phyloP scores from a whole-genome alignment of 2,888 invertebrate genomes.

The Monopis laevigella region DNA sequence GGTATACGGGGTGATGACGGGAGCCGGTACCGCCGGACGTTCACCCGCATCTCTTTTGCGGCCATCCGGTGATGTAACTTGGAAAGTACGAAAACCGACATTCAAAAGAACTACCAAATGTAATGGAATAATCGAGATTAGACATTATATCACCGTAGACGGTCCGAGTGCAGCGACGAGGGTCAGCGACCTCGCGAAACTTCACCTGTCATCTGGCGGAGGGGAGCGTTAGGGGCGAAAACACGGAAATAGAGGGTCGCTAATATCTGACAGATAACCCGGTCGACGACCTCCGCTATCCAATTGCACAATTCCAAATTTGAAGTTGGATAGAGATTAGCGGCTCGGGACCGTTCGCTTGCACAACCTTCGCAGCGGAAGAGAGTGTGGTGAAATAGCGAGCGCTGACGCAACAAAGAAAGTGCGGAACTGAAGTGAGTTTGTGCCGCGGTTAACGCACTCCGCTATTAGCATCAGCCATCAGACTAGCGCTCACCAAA shows the following conservation, averaged over 20 bases:
- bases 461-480: slow-evolving; percentile 40
- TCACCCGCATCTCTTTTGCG: slow-evolving; percentile 45
- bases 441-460: slow-evolving; percentile 64
- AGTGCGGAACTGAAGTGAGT: slow-evolving; percentile 64
- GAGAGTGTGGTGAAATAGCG: slow-evolving; percentile 57
- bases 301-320: slow-evolving; percentile 10
- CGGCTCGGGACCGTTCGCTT: slow-evolving; percentile 32
- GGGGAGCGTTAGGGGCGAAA: slow-evolving; percentile 35
- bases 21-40: slow-evolving; percentile 39
- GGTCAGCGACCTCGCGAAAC: slow-evolving; percentile 63
- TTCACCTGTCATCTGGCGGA: slow-evolving; percentile 45
- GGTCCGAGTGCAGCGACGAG: slow-evolving; percentile 36
- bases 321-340: slow-evolving; percentile 17
- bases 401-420: slow-evolving; percentile 61
- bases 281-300: slow-evolving; percentile 8
- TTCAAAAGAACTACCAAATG: slow-evolving; percentile 45
- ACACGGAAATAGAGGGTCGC: slow-evolving; percentile 29
- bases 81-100: slow-evolving; percentile 60
- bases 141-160: slow-evolving; percentile 53
- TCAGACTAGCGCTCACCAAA: slow-evolving; percentile 41
- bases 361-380: slow-evolving; percentile 53
- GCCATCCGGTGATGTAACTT: slow-evolving; percentile 49
- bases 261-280: neutral
- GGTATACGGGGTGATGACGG: slow-evolving; percentile 21
- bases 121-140: slow-evolving; percentile 20